Evolutionary conservation across 2,797 vertebrate species (phyloP).

Genomic region (Chaunax sp.): DNA sequence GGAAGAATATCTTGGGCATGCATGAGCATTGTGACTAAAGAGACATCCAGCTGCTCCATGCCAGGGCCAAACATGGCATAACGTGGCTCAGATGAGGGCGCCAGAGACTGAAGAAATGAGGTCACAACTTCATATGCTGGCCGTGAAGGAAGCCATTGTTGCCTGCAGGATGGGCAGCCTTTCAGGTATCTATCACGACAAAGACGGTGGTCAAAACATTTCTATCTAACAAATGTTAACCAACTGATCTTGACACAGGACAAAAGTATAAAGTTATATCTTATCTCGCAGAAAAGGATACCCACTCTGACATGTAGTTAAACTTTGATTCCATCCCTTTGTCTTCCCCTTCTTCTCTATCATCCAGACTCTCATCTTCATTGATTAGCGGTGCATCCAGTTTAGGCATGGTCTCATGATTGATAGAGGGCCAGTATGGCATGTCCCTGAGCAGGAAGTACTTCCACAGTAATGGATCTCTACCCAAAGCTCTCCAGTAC

Average conservation of each 20-base stretch:
- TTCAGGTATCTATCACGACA: constrained; percentile 88
- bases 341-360: constrained; percentile 50
- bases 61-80: constrained; percentile 97
- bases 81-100: constrained; percentile 87
- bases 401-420: constrained; percentile 89
- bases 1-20: constrained; percentile 86
- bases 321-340: constrained; percentile 40
- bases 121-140: constrained; percentile 84
- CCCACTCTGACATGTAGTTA: constrained; percentile 93
- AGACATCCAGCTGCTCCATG: constrained; percentile 92
- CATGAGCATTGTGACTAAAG: constrained; percentile 92
- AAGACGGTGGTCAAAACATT: not conserved
- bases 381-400: constrained; percentile 71
- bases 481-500: constrained; percentile 90
- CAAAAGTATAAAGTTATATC: too few species aligned
- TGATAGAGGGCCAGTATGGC: constrained; percentile 88
- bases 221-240: not conserved
- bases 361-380: constrained; percentile 64
- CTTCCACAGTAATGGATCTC: constrained; percentile 92
- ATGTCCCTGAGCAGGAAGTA: constrained; percentile 91
- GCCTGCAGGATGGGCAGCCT: constrained; percentile 87
- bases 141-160: constrained; percentile 80
- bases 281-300: constrained; percentile 36
- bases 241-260: not conserved
- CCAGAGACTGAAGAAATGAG: constrained; percentile 90